Conservation (phyloP, 2,113 vertebrate genomes). For the Stigmatopora nigra region DNA sequence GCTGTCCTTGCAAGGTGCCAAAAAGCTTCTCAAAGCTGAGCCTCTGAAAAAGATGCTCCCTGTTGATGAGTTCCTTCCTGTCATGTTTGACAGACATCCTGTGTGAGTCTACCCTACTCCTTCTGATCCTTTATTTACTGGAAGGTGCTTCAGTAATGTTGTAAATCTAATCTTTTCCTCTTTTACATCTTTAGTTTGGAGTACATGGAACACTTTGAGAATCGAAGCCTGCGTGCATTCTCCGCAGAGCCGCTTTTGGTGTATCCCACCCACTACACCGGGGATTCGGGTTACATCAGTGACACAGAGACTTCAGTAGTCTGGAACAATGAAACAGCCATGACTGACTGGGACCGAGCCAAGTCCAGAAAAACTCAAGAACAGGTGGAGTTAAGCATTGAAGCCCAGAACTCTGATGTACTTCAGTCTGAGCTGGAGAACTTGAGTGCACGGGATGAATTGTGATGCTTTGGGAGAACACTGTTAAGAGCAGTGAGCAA, state of each 20-base stretch:
- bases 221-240: conserved; percentile 74
- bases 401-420: conserved; percentile 78
- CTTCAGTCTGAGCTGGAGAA: conserved; percentile 79
- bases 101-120: conserved; percentile 39
- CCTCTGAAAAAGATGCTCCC: conserved; percentile 81
- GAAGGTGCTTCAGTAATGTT: background rate
- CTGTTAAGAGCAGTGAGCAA: background rate
- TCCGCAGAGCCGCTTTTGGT: conserved; percentile 81
- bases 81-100: conserved; percentile 89
- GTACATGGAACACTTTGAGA: conserved; percentile 78
- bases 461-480: conserved; percentile 51
- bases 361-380: conserved; percentile 79
- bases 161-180: background rate
- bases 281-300: conserved; percentile 79
- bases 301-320: conserved; percentile 86
- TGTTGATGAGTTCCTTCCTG: conserved; percentile 86
- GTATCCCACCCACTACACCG: conserved; percentile 85
- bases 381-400: conserved; percentile 75
- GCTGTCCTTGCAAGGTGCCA: conserved; percentile 79
- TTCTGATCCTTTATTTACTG: background rate
- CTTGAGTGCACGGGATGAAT: conserved; percentile 73
- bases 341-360: conserved; percentile 82
- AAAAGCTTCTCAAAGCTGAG: conserved; percentile 75
- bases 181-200: conserved; percentile 59
- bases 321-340: conserved; percentile 77